phyloP scores from a whole-genome alignment of 2,888 invertebrate species.

The Tinea trinotella region DNA sequence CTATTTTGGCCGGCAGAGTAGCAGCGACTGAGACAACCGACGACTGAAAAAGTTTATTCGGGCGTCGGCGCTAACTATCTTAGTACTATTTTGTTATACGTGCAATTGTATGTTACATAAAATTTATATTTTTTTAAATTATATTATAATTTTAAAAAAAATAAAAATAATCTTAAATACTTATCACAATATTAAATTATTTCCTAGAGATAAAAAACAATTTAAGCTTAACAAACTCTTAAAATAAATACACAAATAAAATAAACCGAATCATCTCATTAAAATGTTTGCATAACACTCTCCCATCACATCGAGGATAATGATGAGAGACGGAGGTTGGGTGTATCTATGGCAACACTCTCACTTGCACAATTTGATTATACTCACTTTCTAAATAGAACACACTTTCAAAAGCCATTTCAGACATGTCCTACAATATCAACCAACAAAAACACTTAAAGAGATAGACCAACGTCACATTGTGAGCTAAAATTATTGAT shows the following conservation, averaged over 20 bases:
- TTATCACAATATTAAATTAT: no score
- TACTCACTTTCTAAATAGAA: conserved; percentile 70
- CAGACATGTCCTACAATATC: conserved; percentile 45
- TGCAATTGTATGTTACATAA: no score
- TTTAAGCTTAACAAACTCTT: background rate
- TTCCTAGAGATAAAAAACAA: no score
- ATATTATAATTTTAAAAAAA: no score
- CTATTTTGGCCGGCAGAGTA: no score
- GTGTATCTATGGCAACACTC: conserved; percentile 55
- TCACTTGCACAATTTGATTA: conserved; percentile 37
- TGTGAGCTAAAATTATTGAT: background rate
- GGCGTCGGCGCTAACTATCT: no score
- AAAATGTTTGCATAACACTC: conserved; percentile 54
- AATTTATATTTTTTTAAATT: no score
- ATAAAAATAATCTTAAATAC: no score
- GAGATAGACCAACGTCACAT: background rate
- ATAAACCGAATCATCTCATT: conserved; percentile 14
- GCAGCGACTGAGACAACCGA: no score
- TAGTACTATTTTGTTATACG: no score
- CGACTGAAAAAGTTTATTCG: no score
- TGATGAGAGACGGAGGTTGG: conserved; percentile 42
- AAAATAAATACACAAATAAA: conserved; percentile 15
- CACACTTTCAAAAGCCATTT: conserved; percentile 68
- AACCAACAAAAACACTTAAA: background rate
- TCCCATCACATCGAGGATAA: conserved; percentile 58